Evolutionary conservation across 2,888 invertebrate genomes (phyloP).

Genomic region (Drosophila mimica): DNA sequence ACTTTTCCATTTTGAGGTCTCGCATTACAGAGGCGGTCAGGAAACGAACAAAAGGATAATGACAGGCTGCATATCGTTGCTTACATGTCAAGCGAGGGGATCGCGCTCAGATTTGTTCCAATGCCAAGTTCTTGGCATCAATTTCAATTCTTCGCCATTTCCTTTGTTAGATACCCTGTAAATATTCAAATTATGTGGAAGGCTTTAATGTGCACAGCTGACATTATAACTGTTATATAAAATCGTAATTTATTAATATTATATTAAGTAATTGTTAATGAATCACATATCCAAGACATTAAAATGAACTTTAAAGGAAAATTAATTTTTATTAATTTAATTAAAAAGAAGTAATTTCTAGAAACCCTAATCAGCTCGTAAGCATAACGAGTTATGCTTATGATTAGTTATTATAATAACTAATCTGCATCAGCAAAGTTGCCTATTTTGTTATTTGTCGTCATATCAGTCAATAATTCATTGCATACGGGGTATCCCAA

Average conservation of each 20-base stretch:
- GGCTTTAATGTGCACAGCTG: no score
- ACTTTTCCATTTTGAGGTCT: constrained; percentile 20
- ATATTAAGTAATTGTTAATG: background rate
- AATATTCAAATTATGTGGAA: background rate
- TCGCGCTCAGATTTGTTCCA: constrained; percentile 28
- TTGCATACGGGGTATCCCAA: background rate
- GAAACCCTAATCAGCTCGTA: background rate
- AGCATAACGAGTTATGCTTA: no score
- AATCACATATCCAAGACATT: background rate
- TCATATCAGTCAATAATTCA: background rate
- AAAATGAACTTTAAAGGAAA: no score
- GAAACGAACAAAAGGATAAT: constrained; percentile 57
- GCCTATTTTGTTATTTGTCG: background rate
- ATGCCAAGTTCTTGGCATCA: constrained; percentile 26
- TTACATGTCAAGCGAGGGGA: constrained; percentile 34
- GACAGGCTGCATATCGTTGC: constrained; percentile 42
- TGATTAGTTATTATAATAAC: background rate
- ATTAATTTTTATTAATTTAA: no score
- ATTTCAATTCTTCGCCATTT: constrained; percentile 39
- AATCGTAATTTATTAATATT: no score
- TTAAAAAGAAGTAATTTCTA: background rate
- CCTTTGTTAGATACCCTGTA: constrained; percentile 6
- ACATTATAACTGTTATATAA: background rate
- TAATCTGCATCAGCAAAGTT: background rate
- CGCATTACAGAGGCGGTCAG: constrained; percentile 54